These are phyloP conservation scores for Seriola rivoliana DNA, from an alignment of 2,113 vertebrate species.

Conservation along the genomic window DNA sequence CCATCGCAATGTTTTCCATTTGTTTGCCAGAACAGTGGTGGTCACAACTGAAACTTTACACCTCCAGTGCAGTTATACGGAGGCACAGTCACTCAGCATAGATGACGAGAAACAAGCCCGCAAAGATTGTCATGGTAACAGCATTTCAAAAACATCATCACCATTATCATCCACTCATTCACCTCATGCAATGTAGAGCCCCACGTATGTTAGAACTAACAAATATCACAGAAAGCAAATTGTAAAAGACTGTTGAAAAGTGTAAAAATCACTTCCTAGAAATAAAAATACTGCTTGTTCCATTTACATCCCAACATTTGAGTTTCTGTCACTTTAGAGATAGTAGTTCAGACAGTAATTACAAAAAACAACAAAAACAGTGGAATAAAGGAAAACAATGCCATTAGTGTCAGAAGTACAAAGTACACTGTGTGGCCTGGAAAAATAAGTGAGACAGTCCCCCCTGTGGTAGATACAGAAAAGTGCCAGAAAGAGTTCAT, in stretches of 20 bases:
- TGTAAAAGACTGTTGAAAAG: constrained; percentile 45
- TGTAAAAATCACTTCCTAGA: constrained; percentile 55
- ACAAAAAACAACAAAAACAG: constrained; percentile 47
- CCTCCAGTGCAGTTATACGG: constrained; percentile 37
- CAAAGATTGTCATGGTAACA: constrained; percentile 71
- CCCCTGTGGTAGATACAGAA: constrained; percentile 57
- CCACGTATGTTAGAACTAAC: constrained; percentile 43
- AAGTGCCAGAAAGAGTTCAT: constrained; percentile 74
- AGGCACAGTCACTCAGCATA: constrained; percentile 39
- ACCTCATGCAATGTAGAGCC: constrained; percentile 27
- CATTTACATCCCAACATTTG: constrained; percentile 58
- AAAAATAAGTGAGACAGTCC: constrained; percentile 50
- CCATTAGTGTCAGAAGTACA: constrained; percentile 41
- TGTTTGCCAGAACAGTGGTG: constrained; percentile 20
- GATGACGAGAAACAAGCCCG: constrained; percentile 36
- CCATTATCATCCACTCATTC: constrained; percentile 48
- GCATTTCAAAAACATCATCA: constrained; percentile 21
- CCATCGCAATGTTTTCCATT: not conserved
- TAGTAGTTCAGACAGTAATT: constrained; percentile 40
- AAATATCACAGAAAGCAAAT: constrained; percentile 18
- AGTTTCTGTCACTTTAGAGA: constrained; percentile 49
- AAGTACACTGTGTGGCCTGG: constrained; percentile 48
- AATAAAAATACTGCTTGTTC: constrained; percentile 75
- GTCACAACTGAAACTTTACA: constrained; percentile 29
- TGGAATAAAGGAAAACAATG: constrained; percentile 52